These are phyloP conservation scores for Apodemia hepburni DNA, from an alignment of 2,888 invertebrate genomes.

Conservation along the genomic window DNA sequence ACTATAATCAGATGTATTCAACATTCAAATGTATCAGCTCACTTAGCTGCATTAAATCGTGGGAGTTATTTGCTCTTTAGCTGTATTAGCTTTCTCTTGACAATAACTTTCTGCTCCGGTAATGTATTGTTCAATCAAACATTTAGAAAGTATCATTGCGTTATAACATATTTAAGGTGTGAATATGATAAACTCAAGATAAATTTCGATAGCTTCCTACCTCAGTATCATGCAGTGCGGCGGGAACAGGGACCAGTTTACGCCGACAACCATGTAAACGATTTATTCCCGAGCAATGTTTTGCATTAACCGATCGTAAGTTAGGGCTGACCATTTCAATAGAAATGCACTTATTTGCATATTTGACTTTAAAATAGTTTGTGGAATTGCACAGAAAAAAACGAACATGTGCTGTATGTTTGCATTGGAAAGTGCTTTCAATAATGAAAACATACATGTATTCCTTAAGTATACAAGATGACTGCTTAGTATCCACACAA, in stretches of 20 bases:
- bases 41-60: slow-evolving; percentile 30
- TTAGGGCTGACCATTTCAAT: slow-evolving; percentile 50
- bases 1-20: slow-evolving; percentile 47
- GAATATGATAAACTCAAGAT: slow-evolving; percentile 27
- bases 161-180: slow-evolving; percentile 9
- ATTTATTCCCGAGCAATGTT: slow-evolving; percentile 76
- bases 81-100: slow-evolving; percentile 20
- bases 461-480: too few species aligned
- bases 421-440: too few species aligned
- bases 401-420: too few species aligned
- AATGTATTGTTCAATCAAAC: slow-evolving; percentile 18
- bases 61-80: slow-evolving; percentile 27
- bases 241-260: slow-evolving; percentile 72
- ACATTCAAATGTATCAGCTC: slow-evolving; percentile 36
- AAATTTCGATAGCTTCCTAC: slow-evolving; percentile 46
- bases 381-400: slow-evolving; percentile 14
- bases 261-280: slow-evolving; percentile 80
- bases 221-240: slow-evolving; percentile 46
- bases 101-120: slow-evolving; percentile 21
- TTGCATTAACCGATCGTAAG: slow-evolving; percentile 75
- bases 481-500: too few species aligned
- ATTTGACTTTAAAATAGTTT: not conserved
- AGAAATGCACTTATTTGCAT: not conserved
- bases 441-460: too few species aligned
- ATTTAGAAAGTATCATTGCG: slow-evolving; percentile 16